These are phyloP conservation scores for Eupithecia centaureata DNA, from an alignment of 2,888 invertebrate species.

Conservation along the genomic window DNA sequence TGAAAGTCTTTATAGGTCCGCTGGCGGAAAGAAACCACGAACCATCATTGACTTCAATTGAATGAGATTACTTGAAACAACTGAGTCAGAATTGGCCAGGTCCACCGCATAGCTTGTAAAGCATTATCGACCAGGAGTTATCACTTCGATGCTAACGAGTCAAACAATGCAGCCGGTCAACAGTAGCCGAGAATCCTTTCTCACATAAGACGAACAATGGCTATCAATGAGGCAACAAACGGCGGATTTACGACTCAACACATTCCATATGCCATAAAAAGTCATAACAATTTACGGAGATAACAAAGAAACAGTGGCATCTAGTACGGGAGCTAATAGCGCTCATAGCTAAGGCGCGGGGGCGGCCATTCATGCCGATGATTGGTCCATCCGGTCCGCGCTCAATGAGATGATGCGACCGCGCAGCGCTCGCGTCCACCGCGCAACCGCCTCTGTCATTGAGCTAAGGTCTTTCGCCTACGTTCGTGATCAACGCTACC, in stretches of 20 bases:
- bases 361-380: constrained; percentile 83
- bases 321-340: constrained; percentile 77
- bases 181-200: constrained; percentile 55
- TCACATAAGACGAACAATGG: constrained; percentile 67
- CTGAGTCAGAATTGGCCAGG: constrained; percentile 28
- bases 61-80: constrained; percentile 32
- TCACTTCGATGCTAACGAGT: constrained; percentile 61
- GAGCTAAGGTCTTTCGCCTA: constrained; percentile 82
- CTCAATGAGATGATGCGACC: constrained; percentile 83
- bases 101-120: constrained; percentile 15
- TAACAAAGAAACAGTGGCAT: constrained; percentile 77
- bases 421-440: constrained; percentile 55
- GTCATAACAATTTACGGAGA: constrained; percentile 77
- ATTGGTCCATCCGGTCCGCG: constrained; percentile 83
- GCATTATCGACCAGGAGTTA: constrained; percentile 47
- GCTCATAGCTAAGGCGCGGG: constrained; percentile 72
- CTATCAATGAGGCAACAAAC: constrained; percentile 67
- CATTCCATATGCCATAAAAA: constrained; percentile 73
- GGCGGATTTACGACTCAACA: constrained; percentile 72
- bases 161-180: constrained; percentile 57
- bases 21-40: constrained; percentile 26
- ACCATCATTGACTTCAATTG: constrained; percentile 40
- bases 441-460: constrained; percentile 73
- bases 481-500: constrained; percentile 67
- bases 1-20: constrained; percentile 25